phyloP scores from a whole-genome alignment of 2,113 vertebrate species.

The Antennarius striatus region DNA sequence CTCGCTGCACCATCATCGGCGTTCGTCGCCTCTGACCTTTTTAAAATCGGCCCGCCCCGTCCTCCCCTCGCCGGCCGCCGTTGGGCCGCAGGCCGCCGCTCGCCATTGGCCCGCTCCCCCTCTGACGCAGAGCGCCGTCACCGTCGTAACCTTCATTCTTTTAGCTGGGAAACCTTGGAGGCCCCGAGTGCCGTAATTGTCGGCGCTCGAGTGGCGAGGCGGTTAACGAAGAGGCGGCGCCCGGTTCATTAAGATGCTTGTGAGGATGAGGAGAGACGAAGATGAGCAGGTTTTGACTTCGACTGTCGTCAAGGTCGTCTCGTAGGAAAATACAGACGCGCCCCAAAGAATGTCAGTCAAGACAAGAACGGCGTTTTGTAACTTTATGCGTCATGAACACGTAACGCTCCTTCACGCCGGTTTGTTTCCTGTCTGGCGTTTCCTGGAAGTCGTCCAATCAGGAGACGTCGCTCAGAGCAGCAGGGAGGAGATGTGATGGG shows the following conservation, averaged over 20 bases:
- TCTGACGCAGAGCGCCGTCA: constrained; percentile 47
- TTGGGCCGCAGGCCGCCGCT: background rate
- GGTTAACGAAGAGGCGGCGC: constrained; percentile 6
- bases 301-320: constrained; percentile 36
- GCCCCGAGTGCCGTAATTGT: constrained; percentile 43
- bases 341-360: constrained; percentile 62
- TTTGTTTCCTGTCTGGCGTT: no score
- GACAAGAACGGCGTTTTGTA: no score
- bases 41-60: constrained; percentile 33
- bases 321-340: constrained; percentile 32
- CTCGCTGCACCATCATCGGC: constrained; percentile 3
- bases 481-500: no score
- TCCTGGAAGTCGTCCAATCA: no score
- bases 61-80: background rate
- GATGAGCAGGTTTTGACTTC: background rate
- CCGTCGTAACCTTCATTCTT: constrained; percentile 68
- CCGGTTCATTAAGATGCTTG: constrained; percentile 56
- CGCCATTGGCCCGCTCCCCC: constrained; percentile 26
- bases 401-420: no score
- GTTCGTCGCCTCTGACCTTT: constrained; percentile 32
- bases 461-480: no score
- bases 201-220: constrained; percentile 12
- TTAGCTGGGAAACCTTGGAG: constrained; percentile 61
- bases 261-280: constrained; percentile 1
- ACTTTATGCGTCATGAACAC: no score